Evolutionary conservation across 2,888 invertebrate species (phyloP), one percentile per base, ranked within the genome.

Genomic region (Hololepta plana): DNA sequence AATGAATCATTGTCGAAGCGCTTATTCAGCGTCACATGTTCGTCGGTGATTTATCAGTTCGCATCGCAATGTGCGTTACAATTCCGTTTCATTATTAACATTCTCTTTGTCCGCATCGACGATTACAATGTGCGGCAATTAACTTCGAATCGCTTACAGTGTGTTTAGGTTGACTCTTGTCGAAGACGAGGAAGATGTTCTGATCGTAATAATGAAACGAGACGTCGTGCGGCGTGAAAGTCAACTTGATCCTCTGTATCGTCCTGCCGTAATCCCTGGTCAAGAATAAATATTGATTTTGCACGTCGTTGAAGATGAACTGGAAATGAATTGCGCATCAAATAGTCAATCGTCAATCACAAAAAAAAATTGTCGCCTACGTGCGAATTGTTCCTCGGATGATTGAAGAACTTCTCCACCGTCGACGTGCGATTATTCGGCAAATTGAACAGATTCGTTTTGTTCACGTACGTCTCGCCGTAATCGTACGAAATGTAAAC

Each of bases 401-500:
- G 82, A 44, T 80, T 81, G 45, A 76, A 77, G 54, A 84, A 88
- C 45, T 80, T 80, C 42, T 82, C 77, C 39, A 90, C 57, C 24
- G 71, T 67, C 2, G 85, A 77, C 42, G 62, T 60, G 16, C 54
- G 49, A 3, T 56, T 55, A 34, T 64, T 57, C 3, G 60, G 53
- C 25, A 75, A 46, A 34, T 55, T 61, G 45, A 82, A 77, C 30
- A 55, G 54, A 25, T 72, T 65, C 0, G 77, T 77, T 51, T 75
- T 76, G 45, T 80, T 76, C 3, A 57, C 57, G 46, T 84, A 90
- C 3, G 65, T 71, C 41, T 72, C 68, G 6, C 90, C 90, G 53
- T 88, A 87, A 53, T 90, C 72, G 46, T 77, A 76, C 4, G 88
- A 88, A 44, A 88, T 74, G 49, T 74, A 88, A 12, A 88, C 69